phyloP scores from a whole-genome alignment of 92 coral and sea anemone genomes.

The Zoanthus sansibaricus region DNA sequence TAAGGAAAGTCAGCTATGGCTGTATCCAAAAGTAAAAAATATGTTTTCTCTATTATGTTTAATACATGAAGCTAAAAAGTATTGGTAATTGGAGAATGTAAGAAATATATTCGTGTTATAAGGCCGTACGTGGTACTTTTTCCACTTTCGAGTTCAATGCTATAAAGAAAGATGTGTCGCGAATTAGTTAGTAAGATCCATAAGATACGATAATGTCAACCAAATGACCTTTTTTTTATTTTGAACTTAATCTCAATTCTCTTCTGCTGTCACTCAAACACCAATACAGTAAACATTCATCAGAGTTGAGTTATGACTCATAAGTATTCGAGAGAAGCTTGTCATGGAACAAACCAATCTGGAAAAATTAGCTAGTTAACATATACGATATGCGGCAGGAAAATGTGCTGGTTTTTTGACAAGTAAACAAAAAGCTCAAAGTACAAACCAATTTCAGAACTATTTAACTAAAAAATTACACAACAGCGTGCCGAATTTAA shows the following conservation, averaged over 20 bases:
- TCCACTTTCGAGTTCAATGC: background rate
- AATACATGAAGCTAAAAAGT: background rate
- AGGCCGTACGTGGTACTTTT: background rate
- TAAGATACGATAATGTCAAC: background rate
- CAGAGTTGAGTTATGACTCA: background rate
- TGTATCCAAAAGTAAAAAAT: background rate
- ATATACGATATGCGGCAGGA: background rate
- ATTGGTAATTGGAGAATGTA: background rate
- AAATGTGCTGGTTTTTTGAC: slow-evolving; percentile 8
- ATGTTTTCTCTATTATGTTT: background rate
- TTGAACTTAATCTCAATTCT: background rate
- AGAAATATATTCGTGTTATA: background rate
- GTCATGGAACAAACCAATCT: background rate
- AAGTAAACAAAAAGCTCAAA: slow-evolving; percentile 27
- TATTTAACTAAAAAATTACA: slow-evolving; percentile 34
- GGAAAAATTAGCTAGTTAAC: background rate
- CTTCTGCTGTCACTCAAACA: slow-evolving; percentile 21
- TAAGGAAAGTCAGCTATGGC: too few relatives aligned
- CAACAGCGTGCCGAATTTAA: background rate
- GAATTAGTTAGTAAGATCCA: background rate
- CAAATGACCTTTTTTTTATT: background rate
- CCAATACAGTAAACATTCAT: slow-evolving; percentile 7
- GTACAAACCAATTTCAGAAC: slow-evolving; percentile 13
- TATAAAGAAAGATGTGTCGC: background rate
- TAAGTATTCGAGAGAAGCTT: background rate